Base-by-base conservation (phyloP, 2,888 invertebrate genomes). In the Lathronympha strigana region DNA sequence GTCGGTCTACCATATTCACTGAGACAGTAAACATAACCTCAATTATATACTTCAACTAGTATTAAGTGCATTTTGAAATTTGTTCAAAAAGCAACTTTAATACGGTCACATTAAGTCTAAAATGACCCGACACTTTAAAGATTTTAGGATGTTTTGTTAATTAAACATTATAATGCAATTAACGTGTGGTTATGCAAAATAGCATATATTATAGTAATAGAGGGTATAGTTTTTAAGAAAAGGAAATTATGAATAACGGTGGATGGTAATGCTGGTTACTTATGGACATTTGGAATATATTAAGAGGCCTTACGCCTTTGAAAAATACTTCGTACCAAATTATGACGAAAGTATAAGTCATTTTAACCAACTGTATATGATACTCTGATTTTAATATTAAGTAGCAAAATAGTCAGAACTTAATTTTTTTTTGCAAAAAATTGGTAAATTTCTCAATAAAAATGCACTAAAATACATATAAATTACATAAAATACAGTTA, bases 161-260 rank as follows among this genome's bases (percentile, higher is more conserved):
- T 6, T 9, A 23, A 23, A 9, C n/a, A 15, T n/a, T 6, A 38
- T 38, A 40, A 5, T 25, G 21, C 54, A 38, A 25, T 54, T 40
- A 40, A 54, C 54, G 17, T 17, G 17, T 40, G 11, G 1, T 28
- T 11, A 25, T 9, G 25, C n/a, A 13, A 11, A 25, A 54, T 25
- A 25, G 15, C 38, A 8, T 25, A 6, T 54, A 54, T 25, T 11
- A 11, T 54, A 8, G 17, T 13, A 1, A 25, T 54, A 40, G 25
- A 40, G 54, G 5, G 11, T 40, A 54, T 2, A 6, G 15, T 1
- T 23, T 38, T n/a, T 5, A 13, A 4, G 5, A 36, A 40, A 11
- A 4, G 38, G 25, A 25, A 40, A 54, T 15, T 40, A 11, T 25
- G 25, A 19, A 33, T 40, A 54, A 54, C 54, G 54, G 54, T 2